Base-by-base conservation (phyloP, 2,888 invertebrate genomes). In the Euphydryas editha region DNA sequence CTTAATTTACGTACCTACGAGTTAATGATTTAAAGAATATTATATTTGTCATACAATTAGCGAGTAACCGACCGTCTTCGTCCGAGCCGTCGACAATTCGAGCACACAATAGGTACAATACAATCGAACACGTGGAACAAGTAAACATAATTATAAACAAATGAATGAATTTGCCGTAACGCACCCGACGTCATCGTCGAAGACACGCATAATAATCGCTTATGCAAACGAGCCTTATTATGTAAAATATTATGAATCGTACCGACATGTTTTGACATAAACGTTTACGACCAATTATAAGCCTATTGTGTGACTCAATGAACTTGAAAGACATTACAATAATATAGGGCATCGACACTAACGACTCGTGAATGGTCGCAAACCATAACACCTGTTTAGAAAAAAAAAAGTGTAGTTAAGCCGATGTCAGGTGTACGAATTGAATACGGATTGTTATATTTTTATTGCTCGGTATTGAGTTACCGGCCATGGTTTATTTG, bases 171-270 rank as follows among this genome's bases (percentile, higher is more conserved):
- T 88, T 83, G 81, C 89, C 83, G 88, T 85, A 86, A 84, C 82
- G 80, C 80, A 72, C 73, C 74, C 79, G 76, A 82, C 89, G 87
- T 88, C 90, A 89, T 79, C 82, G 76, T 75, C 82, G 85, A 87
- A 88, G 87, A 88, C 89, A 90, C 87, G 88, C 90, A 88, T 90
- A 85, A 88, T 90, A 87, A 92, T 89, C 85, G 83, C 82, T 88
- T 90, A 92, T 90, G 90, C 90, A 87, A 91, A 92, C 89, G 84
- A 87, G 74, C 75, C 85, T 86, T 90, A 90, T 92, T 92, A 91
- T 92, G 90, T 90, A 88, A 89, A 91, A 81, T 84, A 81, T 84
- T 86, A 87, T 86, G 87, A 85, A 81, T 82, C 78, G 78, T 74
- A 80, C 75, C 81, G 82, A 80, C 84, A 80, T 88, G 87, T 91